Conservation (phyloP, 2,888 invertebrate genomes). For the Lysandra bellargus region DNA sequence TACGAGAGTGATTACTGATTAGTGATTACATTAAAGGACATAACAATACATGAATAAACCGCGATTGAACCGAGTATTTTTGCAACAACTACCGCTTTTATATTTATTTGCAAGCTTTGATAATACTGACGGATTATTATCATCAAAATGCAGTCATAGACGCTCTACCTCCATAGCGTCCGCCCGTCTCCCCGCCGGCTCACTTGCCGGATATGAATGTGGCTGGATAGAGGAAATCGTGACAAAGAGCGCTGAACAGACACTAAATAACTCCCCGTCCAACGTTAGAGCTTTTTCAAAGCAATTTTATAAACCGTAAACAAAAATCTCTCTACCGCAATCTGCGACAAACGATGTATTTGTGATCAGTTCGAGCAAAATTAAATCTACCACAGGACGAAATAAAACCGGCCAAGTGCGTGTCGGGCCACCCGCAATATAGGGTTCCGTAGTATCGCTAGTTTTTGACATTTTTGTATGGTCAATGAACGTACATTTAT, state of each 20-base stretch:
- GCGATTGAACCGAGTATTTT: neutral
- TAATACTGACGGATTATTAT: neutral
- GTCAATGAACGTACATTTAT: too few species aligned
- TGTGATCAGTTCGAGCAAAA: neutral
- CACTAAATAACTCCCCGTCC: slow-evolving; percentile 1
- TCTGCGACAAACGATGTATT: neutral
- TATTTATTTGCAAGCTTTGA: neutral
- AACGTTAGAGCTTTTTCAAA: slow-evolving; percentile 3
- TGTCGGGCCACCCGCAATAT: too few species aligned
- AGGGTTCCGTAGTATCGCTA: too few species aligned
- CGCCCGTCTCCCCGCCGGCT: neutral
- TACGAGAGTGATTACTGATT: too few species aligned
- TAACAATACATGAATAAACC: neutral
- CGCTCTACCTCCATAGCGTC: too few species aligned
- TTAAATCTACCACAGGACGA: too few species aligned
- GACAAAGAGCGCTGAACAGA: slow-evolving; percentile 12
- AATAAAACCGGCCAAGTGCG: too few species aligned
- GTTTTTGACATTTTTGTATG: too few species aligned
- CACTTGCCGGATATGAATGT: slow-evolving; percentile 31
- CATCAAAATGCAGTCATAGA: neutral
- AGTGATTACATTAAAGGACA: too few species aligned
- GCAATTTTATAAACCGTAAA: neutral
- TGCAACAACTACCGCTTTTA: neutral
- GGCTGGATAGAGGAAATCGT: slow-evolving; percentile 32
- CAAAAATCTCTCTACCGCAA: neutral